These are phyloP conservation scores for Bombus confusus DNA, from an alignment of 1,140 invertebrate genomes.

Conservation along the genomic window DNA sequence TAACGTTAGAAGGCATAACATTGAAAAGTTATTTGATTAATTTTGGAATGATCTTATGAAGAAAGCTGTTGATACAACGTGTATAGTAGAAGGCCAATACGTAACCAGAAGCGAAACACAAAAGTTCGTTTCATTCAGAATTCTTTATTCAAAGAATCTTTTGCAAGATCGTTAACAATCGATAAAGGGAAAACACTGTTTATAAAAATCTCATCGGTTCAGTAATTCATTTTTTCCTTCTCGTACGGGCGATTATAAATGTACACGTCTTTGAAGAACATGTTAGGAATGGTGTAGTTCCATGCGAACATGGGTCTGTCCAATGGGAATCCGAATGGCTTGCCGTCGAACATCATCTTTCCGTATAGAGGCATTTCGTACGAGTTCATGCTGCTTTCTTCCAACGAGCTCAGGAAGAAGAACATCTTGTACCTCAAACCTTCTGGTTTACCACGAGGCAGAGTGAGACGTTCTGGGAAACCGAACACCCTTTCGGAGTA, in stretches of 20 bases:
- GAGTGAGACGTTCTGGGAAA: slow-evolving; percentile 78
- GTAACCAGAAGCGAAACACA: background rate
- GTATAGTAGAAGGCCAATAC: too few species aligned
- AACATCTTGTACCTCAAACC: slow-evolving; percentile 81
- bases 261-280: slow-evolving; percentile 77
- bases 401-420: slow-evolving; percentile 77
- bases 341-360: slow-evolving; percentile 80
- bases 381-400: slow-evolving; percentile 66
- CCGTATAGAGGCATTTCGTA: slow-evolving; percentile 73
- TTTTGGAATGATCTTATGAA: too few species aligned
- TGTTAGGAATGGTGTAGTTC: slow-evolving; percentile 78
- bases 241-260: slow-evolving; percentile 71
- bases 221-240: slow-evolving; percentile 31
- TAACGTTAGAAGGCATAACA: too few species aligned
- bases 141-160: slow-evolving; percentile 51
- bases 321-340: slow-evolving; percentile 87
- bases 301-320: slow-evolving; percentile 82
- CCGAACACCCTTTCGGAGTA: slow-evolving; percentile 76
- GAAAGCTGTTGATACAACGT: too few species aligned
- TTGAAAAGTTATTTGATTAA: too few species aligned
- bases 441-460: slow-evolving; percentile 79
- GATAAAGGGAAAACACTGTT: background rate
- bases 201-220: background rate
- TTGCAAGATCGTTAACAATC: background rate
- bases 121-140: background rate